Evolutionary conservation across 2,797 vertebrate species (phyloP).

Genomic region (Sciurus carolinensis): DNA sequence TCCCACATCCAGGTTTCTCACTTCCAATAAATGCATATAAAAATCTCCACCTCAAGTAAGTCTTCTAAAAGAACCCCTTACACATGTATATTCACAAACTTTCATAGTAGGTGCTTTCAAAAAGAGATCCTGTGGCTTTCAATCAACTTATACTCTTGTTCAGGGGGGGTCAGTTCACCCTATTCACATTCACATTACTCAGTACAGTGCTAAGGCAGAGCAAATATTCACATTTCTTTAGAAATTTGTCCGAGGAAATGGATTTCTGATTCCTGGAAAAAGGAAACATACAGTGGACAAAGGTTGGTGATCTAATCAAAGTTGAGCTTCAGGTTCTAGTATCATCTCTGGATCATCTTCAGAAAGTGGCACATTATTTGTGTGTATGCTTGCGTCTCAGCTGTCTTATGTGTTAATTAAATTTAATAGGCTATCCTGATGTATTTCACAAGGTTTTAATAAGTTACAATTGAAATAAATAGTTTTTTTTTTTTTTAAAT

Average conservation of each 20-base stretch:
- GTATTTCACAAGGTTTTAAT: neutral
- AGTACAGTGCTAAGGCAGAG: neutral
- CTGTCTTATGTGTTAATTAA: slow-evolving; percentile 16
- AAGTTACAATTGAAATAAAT: neutral
- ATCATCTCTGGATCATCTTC: neutral
- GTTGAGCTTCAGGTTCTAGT: neutral
- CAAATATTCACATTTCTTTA: neutral
- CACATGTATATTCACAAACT: neutral
- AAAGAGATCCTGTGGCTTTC: neutral
- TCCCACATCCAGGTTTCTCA: neutral
- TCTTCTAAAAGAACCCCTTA: neutral
- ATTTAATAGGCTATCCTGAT: neutral
- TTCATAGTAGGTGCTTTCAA: neutral
- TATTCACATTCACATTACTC: neutral
- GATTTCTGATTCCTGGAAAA: neutral
- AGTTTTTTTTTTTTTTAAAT: neutral
- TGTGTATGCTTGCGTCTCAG: neutral
- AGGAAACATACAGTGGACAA: neutral
- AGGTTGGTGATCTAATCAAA: neutral
- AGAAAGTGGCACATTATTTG: neutral
- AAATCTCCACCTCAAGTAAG: neutral
- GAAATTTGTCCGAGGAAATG: neutral
- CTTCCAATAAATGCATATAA: neutral
- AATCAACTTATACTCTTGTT: neutral
- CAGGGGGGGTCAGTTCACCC: neutral